These are phyloP conservation scores for Pristionchus fissidentatus DNA, from an alignment of 2,888 invertebrate species.

Conservation along the genomic window DNA sequence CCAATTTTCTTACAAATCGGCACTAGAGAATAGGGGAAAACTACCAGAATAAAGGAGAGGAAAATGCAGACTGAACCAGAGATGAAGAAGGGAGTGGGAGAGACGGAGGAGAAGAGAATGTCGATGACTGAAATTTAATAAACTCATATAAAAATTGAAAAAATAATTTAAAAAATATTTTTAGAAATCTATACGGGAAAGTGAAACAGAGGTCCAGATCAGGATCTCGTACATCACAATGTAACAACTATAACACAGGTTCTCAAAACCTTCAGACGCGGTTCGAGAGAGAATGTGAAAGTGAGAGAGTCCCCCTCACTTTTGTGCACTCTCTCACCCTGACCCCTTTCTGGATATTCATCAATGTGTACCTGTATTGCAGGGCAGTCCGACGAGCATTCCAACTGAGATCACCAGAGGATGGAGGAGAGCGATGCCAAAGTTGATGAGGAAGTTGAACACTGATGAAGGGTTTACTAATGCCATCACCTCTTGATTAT, in stretches of 20 bases:
- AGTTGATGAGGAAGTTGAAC: slow-evolving; percentile 92
- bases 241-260: too few species aligned
- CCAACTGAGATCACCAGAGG: slow-evolving; percentile 94
- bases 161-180: too few species aligned
- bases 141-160: background rate
- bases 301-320: too few species aligned
- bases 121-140: slow-evolving; percentile 56
- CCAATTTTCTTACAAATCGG: background rate
- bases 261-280: background rate
- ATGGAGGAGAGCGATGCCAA: slow-evolving; percentile 92
- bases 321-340: background rate
- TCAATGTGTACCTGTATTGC: slow-evolving; percentile 86
- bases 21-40: slow-evolving; percentile 55
- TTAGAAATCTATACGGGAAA: too few species aligned
- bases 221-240: too few species aligned
- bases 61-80: slow-evolving; percentile 59
- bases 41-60: slow-evolving; percentile 61
- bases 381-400: slow-evolving; percentile 92
- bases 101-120: slow-evolving; percentile 59
- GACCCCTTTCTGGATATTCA: background rate
- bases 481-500: background rate
- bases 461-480: slow-evolving; percentile 79
- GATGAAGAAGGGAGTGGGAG: slow-evolving; percentile 53
- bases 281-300: background rate
- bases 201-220: too few species aligned